Conservation (phyloP, 2,113 vertebrate genomes). For the Eurystomus gularis region DNA sequence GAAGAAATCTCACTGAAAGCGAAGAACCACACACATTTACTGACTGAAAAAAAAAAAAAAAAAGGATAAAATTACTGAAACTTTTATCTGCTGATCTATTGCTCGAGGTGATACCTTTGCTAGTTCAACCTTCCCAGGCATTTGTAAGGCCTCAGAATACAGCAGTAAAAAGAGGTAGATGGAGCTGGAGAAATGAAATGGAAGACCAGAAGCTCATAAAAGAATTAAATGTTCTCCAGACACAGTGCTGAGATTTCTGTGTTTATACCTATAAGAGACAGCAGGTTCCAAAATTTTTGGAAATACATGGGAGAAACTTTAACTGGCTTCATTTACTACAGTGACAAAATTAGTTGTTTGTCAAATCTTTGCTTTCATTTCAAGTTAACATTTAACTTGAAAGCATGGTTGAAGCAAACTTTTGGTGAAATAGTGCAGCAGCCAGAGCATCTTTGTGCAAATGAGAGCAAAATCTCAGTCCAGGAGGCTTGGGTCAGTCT, state of each 20-base stretch:
- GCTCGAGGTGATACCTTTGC: background rate
- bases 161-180: background rate
- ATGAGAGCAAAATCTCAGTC: background rate
- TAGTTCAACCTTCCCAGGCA: background rate
- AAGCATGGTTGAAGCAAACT: background rate
- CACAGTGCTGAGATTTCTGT: background rate
- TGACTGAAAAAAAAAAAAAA: background rate
- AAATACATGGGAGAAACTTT: background rate
- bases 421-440: background rate
- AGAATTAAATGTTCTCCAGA: background rate
- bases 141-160: background rate
- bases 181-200: background rate
- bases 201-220: conserved; percentile 23
- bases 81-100: background rate
- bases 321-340: background rate
- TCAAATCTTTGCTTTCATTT: background rate
- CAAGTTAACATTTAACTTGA: background rate
- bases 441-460: background rate
- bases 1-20: background rate
- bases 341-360: background rate
- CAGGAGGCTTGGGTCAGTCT: background rate
- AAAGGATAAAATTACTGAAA: background rate
- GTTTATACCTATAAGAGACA: background rate
- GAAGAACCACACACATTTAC: background rate
- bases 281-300: background rate